These are phyloP conservation scores for Pseudomyrmex gracilis DNA, from an alignment of 1,140 invertebrate genomes.

Conservation along the genomic window DNA sequence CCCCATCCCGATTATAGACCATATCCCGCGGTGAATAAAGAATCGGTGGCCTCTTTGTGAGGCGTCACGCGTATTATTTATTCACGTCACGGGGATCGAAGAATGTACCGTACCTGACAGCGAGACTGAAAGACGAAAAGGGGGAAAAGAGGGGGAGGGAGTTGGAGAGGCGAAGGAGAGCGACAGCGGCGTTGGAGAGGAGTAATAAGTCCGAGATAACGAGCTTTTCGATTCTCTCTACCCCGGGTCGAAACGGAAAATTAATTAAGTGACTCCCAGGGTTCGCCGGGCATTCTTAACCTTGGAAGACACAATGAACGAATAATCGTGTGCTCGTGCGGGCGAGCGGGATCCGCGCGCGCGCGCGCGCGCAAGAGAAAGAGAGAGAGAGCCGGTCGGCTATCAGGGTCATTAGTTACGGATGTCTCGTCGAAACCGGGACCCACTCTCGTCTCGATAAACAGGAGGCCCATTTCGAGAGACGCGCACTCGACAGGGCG, in stretches of 20 bases:
- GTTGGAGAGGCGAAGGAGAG: conserved; percentile 36
- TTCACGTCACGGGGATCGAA: conserved; percentile 75
- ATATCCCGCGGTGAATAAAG: conserved; percentile 50
- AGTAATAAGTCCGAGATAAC: conserved; percentile 77
- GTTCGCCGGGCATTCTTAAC: conserved; percentile 78
- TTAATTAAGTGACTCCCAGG: conserved; percentile 81
- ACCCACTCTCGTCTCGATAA: conserved; percentile 83
- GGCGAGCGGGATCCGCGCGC: conserved; percentile 35
- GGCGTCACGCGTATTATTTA: conserved; percentile 76
- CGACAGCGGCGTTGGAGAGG: conserved; percentile 63
- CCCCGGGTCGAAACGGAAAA: conserved; percentile 79
- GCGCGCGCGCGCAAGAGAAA: conserved; percentile 54
- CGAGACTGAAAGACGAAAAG: conserved; percentile 61
- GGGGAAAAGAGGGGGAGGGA: background rate
- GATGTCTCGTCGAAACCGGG: conserved; percentile 82
- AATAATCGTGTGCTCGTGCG: conserved; percentile 67
- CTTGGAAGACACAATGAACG: conserved; percentile 76
- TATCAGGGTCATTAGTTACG: conserved; percentile 85
- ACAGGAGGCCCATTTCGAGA: conserved; percentile 73
- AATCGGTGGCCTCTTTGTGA: conserved; percentile 61
- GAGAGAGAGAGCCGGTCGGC: conserved; percentile 71
- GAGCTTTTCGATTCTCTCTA: conserved; percentile 76
- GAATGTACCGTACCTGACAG: conserved; percentile 68
- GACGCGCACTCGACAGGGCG: conserved; percentile 63
- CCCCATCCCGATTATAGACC: conserved; percentile 59